These are phyloP conservation scores for Scophthalmus maximus DNA, from an alignment of 2,113 vertebrate species.

Conservation along the genomic window DNA sequence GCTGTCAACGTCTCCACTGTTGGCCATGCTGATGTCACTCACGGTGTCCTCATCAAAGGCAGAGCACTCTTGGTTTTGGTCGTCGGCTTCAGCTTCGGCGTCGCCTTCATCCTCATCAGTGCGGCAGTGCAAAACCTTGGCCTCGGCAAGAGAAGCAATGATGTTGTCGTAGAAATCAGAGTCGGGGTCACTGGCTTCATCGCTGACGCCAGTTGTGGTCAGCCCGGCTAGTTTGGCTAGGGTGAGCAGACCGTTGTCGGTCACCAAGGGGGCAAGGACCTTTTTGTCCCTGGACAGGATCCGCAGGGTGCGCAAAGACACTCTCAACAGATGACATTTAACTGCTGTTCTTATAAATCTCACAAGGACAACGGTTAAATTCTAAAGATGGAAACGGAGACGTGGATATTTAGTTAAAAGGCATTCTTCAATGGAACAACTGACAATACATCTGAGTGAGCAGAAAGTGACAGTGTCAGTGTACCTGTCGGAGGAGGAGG, in stretches of 20 bases:
- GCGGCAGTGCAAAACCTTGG: conserved; percentile 33
- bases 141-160: conserved; percentile 58
- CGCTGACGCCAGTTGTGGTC: conserved; percentile 35
- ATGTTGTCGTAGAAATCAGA: conserved; percentile 69
- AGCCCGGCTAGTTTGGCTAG: conserved; percentile 74
- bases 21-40: conserved; percentile 44
- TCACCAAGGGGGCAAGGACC: conserved; percentile 74
- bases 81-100: background rate
- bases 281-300: conserved; percentile 81
- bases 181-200: conserved; percentile 51
- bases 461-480: background rate
- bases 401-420: background rate
- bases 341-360: conserved; percentile 67
- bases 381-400: conserved; percentile 56
- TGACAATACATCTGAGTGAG: background rate
- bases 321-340: conserved; percentile 56
- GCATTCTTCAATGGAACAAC: no score
- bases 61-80: conserved; percentile 26
- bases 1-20: conserved; percentile 58
- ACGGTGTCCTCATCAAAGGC: conserved; percentile 47
- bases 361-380: conserved; percentile 71
- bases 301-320: conserved; percentile 70
- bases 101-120: conserved; percentile 21
- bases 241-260: conserved; percentile 70
- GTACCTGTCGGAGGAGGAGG: conserved; percentile 80